A percentile compares a stretch with the other conserved stretches of the same genome.
Conservation (phyloP, 1,140 invertebrate genomes). For the Tachypleus tridentatus region DNA sequence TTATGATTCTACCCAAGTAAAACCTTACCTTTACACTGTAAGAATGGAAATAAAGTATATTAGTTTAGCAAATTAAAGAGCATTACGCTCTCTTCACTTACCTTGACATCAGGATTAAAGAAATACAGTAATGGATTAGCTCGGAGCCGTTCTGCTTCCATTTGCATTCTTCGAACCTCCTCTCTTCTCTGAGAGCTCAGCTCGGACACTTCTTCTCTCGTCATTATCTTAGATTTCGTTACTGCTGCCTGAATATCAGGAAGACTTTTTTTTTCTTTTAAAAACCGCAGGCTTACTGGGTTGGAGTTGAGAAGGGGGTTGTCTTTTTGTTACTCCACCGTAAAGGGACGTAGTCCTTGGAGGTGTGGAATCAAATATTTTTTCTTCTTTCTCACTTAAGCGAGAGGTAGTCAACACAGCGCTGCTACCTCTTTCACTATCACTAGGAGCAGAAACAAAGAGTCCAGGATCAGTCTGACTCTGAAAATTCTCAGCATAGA, state of each 20-base stretch:
- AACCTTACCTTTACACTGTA: not conserved
- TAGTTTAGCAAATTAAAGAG: no score
- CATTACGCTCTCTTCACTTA: slow-evolving; percentile 38
- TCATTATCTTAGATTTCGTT: slow-evolving; percentile 61
- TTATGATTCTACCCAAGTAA: not conserved
- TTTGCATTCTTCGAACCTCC: slow-evolving; percentile 76
- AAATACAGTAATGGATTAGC: slow-evolving; percentile 89
- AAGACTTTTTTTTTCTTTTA: slow-evolving; percentile 84
- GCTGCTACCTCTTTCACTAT: slow-evolving; percentile 2
- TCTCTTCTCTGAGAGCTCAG: slow-evolving; percentile 85
- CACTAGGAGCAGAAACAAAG: not conserved
- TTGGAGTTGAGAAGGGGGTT: not conserved
- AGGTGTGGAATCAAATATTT: slow-evolving; percentile 25
- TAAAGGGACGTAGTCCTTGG: slow-evolving; percentile 23
- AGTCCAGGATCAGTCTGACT: not conserved
- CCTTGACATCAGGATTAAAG: slow-evolving; percentile 93
- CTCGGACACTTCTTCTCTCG: slow-evolving; percentile 86
- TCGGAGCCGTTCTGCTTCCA: slow-evolving; percentile 79
- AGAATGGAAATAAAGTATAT: no score
- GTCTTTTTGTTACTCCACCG: slow-evolving; percentile 19
- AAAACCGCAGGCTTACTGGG: slow-evolving; percentile 7
- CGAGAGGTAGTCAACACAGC: slow-evolving; percentile 5
- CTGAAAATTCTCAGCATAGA: no score
- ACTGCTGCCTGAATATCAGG: slow-evolving; percentile 60
- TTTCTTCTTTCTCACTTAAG: not conserved